These are phyloP conservation scores for Periophthalmus magnuspinnatus DNA, from an alignment of 2,797 vertebrate genomes.

Conservation along the genomic window DNA sequence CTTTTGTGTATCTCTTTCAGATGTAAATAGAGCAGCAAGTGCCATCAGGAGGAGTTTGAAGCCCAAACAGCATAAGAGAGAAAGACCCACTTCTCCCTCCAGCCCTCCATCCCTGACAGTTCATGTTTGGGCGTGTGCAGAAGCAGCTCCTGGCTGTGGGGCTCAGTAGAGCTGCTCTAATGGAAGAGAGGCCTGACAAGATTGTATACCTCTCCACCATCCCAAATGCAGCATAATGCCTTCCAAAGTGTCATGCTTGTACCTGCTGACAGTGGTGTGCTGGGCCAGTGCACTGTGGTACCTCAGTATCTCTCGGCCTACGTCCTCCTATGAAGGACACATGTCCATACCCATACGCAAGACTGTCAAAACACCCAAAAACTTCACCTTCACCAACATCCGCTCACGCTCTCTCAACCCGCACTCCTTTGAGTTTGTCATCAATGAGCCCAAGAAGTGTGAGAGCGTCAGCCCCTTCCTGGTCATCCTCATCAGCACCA, in stretches of 20 bases:
- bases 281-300: slow-evolving; percentile 98
- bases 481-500: slow-evolving; percentile 96
- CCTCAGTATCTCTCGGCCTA: slow-evolving; percentile 90
- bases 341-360: slow-evolving; percentile 82
- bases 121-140: slow-evolving; percentile 74
- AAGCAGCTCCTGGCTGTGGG: slow-evolving; percentile 83
- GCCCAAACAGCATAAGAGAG: slow-evolving; percentile 34
- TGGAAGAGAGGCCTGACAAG: slow-evolving; percentile 73
- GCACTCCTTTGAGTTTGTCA: slow-evolving; percentile 91
- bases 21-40: slow-evolving; percentile 67
- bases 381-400: slow-evolving; percentile 92
- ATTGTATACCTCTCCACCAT: slow-evolving; percentile 74
- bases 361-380: slow-evolving; percentile 81
- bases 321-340: slow-evolving; percentile 87
- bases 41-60: slow-evolving; percentile 50
- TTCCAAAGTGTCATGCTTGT: slow-evolving; percentile 97
- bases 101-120: slow-evolving; percentile 72
- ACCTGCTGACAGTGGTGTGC: slow-evolving; percentile 94
- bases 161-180: slow-evolving; percentile 69
- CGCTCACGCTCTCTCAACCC: slow-evolving; percentile 93
- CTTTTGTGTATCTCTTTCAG: slow-evolving; percentile 70
- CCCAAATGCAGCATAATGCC: slow-evolving; percentile 88
- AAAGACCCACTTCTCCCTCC: slow-evolving; percentile 62
- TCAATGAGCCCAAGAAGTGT: slow-evolving; percentile 95
- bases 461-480: slow-evolving; percentile 86